phyloP scores from a whole-genome alignment of 1,140 invertebrate species.

The Caenorhabditis inopinata region DNA sequence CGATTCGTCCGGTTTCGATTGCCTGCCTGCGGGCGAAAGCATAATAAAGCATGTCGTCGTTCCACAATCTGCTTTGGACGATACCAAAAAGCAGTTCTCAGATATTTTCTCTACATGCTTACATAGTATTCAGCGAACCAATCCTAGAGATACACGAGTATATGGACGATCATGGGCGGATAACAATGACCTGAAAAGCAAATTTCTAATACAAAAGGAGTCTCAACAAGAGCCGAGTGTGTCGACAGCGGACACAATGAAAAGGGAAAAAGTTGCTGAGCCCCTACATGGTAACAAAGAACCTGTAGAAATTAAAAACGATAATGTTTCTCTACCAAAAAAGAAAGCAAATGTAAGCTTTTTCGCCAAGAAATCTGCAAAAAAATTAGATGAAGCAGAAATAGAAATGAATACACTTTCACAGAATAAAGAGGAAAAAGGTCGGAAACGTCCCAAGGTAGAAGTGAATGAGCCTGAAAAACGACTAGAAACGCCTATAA shows the following conservation, averaged over 20 bases:
- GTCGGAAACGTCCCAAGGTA: neutral
- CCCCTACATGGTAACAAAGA: neutral
- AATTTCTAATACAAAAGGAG: neutral
- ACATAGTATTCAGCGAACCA: neutral
- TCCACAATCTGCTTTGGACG: neutral
- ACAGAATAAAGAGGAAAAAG: neutral
- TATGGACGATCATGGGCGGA: constrained; percentile 10
- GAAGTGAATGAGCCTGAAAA: neutral
- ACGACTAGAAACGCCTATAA: neutral
- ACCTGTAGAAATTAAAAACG: neutral
- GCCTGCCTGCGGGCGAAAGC: neutral
- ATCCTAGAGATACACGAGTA: neutral
- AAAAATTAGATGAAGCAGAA: neutral
- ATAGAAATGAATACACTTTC: neutral
- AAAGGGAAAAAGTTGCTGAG: neutral
- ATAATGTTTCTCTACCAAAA: neutral
- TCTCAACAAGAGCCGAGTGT: neutral
- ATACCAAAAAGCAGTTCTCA: neutral
- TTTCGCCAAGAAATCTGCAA: neutral
- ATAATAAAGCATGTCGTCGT: neutral
- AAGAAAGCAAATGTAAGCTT: neutral
- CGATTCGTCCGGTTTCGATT: neutral
- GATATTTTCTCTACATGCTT: neutral
- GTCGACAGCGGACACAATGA: neutral
- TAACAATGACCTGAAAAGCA: neutral